A percentile compares a stretch with the other conserved stretches of the same genome.
phyloP scores from a whole-genome alignment of 2,113 vertebrate species.

The Nibea coibor region DNA sequence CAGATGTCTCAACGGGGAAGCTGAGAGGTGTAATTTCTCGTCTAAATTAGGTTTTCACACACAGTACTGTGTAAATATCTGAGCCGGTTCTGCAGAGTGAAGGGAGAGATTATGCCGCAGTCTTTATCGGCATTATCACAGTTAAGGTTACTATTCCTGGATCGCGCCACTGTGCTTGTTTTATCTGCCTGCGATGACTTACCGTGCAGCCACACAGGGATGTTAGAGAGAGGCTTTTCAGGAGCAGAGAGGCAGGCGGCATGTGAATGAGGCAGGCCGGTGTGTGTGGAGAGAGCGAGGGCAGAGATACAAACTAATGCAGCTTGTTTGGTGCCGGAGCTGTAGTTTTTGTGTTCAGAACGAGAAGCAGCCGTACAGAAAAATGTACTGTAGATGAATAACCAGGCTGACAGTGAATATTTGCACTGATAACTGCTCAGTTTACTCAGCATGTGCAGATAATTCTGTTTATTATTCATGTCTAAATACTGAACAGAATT shows the following conservation, averaged over 20 bases:
- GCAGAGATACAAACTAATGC: not conserved
- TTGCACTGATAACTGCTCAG: constrained; percentile 6
- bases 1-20: not conserved
- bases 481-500: not conserved
- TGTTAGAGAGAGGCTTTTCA: constrained; percentile 44
- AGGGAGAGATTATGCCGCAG: constrained; percentile 4
- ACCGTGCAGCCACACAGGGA: constrained; percentile 28
- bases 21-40: constrained; percentile 30
- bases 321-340: not conserved
- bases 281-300: not conserved
- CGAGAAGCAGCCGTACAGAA: not conserved
- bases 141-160: constrained; percentile 35
- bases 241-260: constrained; percentile 22
- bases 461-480: not conserved
- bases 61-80: constrained; percentile 49
- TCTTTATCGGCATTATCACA: constrained; percentile 40
- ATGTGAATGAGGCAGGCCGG: constrained; percentile 48
- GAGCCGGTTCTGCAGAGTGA: not conserved
- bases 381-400: not conserved
- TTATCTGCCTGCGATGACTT: constrained; percentile 46
- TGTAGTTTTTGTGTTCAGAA: constrained; percentile 7
- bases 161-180: constrained; percentile 32
- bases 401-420: constrained; percentile 11
- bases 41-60: constrained; percentile 35
- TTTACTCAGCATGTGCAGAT: constrained; percentile 19